These are phyloP conservation scores for Pycnomerus fuliginosus DNA, from an alignment of 2,888 invertebrate species.

Conservation along the genomic window DNA sequence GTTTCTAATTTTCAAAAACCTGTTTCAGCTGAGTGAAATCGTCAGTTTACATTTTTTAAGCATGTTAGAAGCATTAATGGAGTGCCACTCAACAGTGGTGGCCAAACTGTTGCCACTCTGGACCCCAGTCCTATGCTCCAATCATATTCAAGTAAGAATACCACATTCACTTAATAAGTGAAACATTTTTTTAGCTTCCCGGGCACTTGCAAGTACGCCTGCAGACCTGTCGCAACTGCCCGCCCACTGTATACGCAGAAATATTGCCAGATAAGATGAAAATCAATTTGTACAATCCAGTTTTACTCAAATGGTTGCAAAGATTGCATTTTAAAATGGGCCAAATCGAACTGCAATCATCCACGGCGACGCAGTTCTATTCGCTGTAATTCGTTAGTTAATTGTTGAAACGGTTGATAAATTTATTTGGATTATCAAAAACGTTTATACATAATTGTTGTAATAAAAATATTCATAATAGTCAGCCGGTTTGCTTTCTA, in stretches of 20 bases:
- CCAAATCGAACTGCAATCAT: conserved; percentile 92
- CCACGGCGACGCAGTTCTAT: conserved; percentile 89
- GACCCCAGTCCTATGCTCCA: conserved; percentile 94
- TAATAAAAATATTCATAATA: conserved; percentile 28
- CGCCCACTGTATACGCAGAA: conserved; percentile 58
- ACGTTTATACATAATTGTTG: conserved; percentile 31
- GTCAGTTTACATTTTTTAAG: conserved; percentile 96
- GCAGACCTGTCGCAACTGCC: conserved; percentile 84
- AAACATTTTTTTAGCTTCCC: conserved; percentile 66
- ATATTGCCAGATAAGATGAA: conserved; percentile 51
- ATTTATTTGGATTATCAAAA: conserved; percentile 24
- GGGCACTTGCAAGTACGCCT: conserved; percentile 84
- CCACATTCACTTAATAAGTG: neutral
- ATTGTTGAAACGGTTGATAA: conserved; percentile 25
- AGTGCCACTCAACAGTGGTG: conserved; percentile 90
- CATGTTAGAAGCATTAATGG: conserved; percentile 90
- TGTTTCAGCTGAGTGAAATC: conserved; percentile 86
- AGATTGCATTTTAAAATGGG: conserved; percentile 97
- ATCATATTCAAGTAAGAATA: conserved; percentile 70
- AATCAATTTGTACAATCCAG: conserved; percentile 55
- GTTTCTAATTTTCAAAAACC: neutral
- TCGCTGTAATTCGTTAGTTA: conserved; percentile 56
- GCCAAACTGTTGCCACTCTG: conserved; percentile 92
- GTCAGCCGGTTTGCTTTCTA: conserved; percentile 8
- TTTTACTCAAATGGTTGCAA: conserved; percentile 81